phyloP scores from a whole-genome alignment of 2,888 invertebrate genomes.

The Camptogramma bilineatum region DNA sequence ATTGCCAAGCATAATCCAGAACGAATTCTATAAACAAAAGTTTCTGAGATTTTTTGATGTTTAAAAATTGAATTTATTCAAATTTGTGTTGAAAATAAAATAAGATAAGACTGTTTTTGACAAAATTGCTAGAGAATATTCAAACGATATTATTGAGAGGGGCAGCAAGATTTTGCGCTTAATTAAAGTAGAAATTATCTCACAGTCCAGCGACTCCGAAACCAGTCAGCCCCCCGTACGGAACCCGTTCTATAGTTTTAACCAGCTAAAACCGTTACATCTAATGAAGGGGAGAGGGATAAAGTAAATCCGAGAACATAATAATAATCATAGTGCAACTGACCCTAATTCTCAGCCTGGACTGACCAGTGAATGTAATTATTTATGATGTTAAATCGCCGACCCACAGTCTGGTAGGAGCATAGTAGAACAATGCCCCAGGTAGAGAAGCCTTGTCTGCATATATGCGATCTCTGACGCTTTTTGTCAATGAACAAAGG shows the following conservation, averaged over 20 bases:
- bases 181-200: conserved; percentile 77
- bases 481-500: conserved; percentile 84
- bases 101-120: not conserved
- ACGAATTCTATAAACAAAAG: conserved; percentile 42
- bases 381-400: conserved; percentile 79
- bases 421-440: conserved; percentile 79
- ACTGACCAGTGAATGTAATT: conserved; percentile 82
- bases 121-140: conserved; percentile 21
- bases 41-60: conserved; percentile 14
- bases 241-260: conserved; percentile 85
- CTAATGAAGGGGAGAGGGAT: conserved; percentile 84
- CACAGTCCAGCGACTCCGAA: conserved; percentile 73
- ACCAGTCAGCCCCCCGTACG: conserved; percentile 76
- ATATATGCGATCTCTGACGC: conserved; percentile 79
- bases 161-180: conserved; percentile 56
- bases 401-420: conserved; percentile 78
- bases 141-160: conserved; percentile 12
- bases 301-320: conserved; percentile 72
- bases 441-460: conserved; percentile 80
- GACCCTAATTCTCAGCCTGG: conserved; percentile 71
- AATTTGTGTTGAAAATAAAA: not conserved
- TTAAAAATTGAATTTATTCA: conserved; percentile 9
- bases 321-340: conserved; percentile 80
- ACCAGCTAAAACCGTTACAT: conserved; percentile 84
- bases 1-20: conserved; percentile 37